A percentile compares a stretch with the other conserved stretches of the same genome.
Evolutionary conservation across 2,888 invertebrate species (phyloP).

Genomic region (Cephus spinipes): DNA sequence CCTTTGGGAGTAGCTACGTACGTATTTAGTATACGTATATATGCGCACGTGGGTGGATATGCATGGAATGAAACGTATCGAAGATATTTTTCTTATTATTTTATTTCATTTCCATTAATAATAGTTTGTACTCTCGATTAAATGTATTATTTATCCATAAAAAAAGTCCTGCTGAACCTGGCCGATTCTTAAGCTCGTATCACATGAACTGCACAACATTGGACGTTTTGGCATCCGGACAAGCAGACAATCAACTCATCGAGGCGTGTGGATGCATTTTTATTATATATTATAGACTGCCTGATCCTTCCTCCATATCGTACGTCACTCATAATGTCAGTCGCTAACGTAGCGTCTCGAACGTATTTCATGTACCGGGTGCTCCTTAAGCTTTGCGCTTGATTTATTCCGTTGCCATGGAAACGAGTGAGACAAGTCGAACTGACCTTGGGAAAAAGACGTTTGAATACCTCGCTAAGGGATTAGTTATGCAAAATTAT

Average conservation of each 20-base stretch:
- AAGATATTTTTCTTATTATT: neutral
- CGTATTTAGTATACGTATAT: neutral
- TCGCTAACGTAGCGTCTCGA: constrained; percentile 66
- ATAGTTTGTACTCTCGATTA: constrained; percentile 22
- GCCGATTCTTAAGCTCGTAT: constrained; percentile 37
- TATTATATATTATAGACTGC: constrained; percentile 67
- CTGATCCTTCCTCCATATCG: constrained; percentile 62
- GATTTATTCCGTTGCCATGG: neutral
- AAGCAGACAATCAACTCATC: constrained; percentile 68
- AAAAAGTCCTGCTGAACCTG: constrained; percentile 47
- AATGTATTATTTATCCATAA: constrained; percentile 28
- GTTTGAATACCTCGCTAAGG: neutral
- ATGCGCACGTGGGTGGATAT: neutral
- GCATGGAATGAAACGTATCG: neutral
- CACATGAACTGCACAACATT: constrained; percentile 65
- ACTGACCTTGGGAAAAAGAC: neutral
- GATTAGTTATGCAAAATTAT: neutral
- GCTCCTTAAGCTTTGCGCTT: constrained; percentile 39
- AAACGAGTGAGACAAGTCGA: neutral
- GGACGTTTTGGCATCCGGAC: constrained; percentile 67
- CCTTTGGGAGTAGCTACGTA: neutral
- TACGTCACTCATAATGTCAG: constrained; percentile 63
- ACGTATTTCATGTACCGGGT: constrained; percentile 65
- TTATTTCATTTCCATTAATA: neutral
- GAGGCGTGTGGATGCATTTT: constrained; percentile 67